Percentiles rank a stretch among this genome's conserved stretches.
phyloP scores from a whole-genome alignment of 2,888 invertebrate genomes.

The Acanthosepion pharaonis region DNA sequence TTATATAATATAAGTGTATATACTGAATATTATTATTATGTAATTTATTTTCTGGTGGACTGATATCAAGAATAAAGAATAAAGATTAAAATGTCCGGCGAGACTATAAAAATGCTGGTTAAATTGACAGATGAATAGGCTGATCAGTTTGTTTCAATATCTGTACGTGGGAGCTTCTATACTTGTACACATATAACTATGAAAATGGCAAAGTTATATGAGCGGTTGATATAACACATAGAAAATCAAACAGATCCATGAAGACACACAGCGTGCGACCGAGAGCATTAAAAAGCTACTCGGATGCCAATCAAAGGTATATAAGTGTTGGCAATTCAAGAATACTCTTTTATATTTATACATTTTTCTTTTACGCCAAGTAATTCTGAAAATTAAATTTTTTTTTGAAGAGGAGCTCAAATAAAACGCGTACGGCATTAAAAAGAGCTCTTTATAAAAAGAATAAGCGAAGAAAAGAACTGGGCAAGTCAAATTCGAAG shows the following conservation, averaged over 20 bases:
- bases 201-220: too few species aligned
- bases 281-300: not conserved
- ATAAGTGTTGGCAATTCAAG: not conserved
- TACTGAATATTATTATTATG: too few species aligned
- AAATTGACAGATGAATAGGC: too few species aligned
- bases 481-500: not conserved
- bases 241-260: not conserved
- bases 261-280: not conserved
- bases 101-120: too few species aligned
- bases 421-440: not conserved
- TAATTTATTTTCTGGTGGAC: too few species aligned
- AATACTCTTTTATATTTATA: not conserved
- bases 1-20: too few species aligned
- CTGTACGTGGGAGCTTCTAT: too few species aligned
- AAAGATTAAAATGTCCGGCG: too few species aligned
- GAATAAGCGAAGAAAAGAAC: not conserved
- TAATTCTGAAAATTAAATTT: constrained; percentile 15
- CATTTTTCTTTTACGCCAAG: not conserved
- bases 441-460: not conserved
- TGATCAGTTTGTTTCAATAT: too few species aligned
- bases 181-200: too few species aligned
- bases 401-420: not conserved
- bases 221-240: not conserved
- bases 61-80: too few species aligned
- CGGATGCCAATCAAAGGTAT: constrained; percentile 6